These are phyloP conservation scores for Menura novaehollandiae DNA, from an alignment of 2,113 vertebrate species.

Conservation along the genomic window DNA sequence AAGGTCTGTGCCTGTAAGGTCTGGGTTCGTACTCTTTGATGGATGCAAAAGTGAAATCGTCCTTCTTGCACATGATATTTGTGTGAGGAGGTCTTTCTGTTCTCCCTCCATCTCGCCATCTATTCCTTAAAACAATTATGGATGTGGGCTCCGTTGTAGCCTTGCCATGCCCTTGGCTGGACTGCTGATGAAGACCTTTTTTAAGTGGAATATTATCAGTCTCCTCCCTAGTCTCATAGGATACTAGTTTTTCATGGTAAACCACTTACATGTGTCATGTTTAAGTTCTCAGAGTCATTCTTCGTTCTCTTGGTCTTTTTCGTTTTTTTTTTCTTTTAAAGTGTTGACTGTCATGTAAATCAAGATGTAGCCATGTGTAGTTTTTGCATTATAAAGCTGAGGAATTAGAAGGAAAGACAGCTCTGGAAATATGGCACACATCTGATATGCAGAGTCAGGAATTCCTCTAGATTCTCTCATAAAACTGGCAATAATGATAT, in stretches of 20 bases:
- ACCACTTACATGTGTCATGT: fast-evolving
- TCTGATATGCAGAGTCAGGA: neutral
- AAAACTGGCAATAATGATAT: neutral
- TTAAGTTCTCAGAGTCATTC: neutral
- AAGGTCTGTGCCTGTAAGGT: neutral
- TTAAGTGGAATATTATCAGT: neutral
- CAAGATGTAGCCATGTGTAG: neutral
- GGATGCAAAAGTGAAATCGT: neutral
- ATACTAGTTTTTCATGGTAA: neutral
- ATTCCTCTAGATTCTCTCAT: neutral
- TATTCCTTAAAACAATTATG: neutral
- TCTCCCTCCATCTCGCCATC: neutral
- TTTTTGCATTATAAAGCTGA: neutral
- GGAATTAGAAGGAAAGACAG: neutral
- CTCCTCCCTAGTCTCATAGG: neutral
- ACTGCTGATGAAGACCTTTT: neutral
- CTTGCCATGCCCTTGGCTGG: fast-evolving
- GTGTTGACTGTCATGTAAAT: neutral
- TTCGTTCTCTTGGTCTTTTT: neutral
- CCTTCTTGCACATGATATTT: neutral
- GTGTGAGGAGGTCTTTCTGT: neutral
- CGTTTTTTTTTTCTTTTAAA: fast-evolving
- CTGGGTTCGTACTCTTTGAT: neutral
- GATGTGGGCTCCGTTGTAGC: neutral
- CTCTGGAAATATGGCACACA: neutral